These are phyloP conservation scores for Drosophila mojavensis DNA, from an alignment of 1,140 invertebrate genomes.

Conservation along the genomic window DNA sequence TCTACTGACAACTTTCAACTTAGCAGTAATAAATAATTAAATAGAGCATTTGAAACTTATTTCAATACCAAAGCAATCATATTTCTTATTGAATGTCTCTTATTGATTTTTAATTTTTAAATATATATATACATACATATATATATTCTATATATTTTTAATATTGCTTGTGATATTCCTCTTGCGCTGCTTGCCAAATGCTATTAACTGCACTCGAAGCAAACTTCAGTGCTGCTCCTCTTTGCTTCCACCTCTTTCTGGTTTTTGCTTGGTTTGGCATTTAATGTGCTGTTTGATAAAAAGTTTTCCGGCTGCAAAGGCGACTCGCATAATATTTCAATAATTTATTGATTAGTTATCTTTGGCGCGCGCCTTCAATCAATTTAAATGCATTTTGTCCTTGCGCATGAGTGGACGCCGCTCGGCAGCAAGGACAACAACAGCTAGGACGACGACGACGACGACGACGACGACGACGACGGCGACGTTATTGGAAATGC, in stretches of 20 bases:
- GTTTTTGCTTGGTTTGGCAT: neutral
- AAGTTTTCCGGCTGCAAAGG: slow-evolving; percentile 13
- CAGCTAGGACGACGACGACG: slow-evolving; percentile 11
- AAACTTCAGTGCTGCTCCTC: too few species aligned
- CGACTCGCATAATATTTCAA: slow-evolving; percentile 44
- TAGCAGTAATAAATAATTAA: neutral
- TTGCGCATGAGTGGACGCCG: slow-evolving; percentile 55
- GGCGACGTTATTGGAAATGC: slow-evolving; percentile 43
- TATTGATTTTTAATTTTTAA: too few species aligned
- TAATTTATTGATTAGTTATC: slow-evolving; percentile 60
- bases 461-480: slow-evolving; percentile 10
- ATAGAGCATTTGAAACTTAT: too few species aligned
- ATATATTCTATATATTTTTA: neutral
- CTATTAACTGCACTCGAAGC: neutral
- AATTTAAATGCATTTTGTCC: slow-evolving; percentile 57
- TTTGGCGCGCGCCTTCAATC: slow-evolving; percentile 52
- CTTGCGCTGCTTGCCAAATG: slow-evolving; percentile 4
- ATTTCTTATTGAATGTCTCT: too few species aligned
- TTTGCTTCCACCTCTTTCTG: too few species aligned
- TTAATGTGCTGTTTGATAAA: slow-evolving; percentile 31
- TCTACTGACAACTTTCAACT: too few species aligned
- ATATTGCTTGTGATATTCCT: neutral
- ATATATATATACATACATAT: too few species aligned
- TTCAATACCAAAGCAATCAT: too few species aligned
- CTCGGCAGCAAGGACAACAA: slow-evolving; percentile 31